Percentiles rank a stretch among this genome's conserved stretches.
Conservation (phyloP, 2,113 vertebrate species). For the Parus major region DNA sequence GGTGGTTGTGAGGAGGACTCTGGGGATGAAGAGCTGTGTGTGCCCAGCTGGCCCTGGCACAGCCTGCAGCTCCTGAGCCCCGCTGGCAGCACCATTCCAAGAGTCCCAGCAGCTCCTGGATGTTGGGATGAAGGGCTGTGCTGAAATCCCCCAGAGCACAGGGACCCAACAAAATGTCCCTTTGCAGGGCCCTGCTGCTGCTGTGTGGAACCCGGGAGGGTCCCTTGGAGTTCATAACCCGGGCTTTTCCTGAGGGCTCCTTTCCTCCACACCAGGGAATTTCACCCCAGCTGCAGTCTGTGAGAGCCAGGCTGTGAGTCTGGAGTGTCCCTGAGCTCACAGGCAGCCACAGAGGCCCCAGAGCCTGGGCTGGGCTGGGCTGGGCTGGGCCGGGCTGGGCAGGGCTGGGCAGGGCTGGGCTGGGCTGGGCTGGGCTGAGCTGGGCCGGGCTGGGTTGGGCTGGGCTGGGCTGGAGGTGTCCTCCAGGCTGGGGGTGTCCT, state of each 20-base stretch:
- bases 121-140: not conserved
- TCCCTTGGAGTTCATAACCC: not conserved
- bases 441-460: too few relatives aligned
- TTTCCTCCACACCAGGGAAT: fast-evolving
- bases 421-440: too few relatives aligned
- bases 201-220: not conserved
- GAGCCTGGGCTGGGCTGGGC: not conserved
- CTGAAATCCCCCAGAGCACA: not conserved
- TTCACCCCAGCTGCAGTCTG: not conserved
- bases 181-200: not conserved
- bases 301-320: not conserved
- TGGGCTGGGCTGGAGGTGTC: not conserved
- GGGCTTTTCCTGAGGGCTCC: too few relatives aligned
- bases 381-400: not conserved
- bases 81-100: not conserved
- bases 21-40: not conserved
- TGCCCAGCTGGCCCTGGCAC: not conserved
- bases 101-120: not conserved
- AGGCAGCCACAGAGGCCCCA: not conserved
- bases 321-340: not conserved
- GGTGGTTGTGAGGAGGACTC: not conserved
- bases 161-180: not conserved
- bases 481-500: not conserved
- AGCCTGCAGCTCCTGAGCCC: not conserved
- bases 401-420: too few relatives aligned